Conservation (phyloP, 2,113 vertebrate species). For the Sphaerodactylus townsendi region DNA sequence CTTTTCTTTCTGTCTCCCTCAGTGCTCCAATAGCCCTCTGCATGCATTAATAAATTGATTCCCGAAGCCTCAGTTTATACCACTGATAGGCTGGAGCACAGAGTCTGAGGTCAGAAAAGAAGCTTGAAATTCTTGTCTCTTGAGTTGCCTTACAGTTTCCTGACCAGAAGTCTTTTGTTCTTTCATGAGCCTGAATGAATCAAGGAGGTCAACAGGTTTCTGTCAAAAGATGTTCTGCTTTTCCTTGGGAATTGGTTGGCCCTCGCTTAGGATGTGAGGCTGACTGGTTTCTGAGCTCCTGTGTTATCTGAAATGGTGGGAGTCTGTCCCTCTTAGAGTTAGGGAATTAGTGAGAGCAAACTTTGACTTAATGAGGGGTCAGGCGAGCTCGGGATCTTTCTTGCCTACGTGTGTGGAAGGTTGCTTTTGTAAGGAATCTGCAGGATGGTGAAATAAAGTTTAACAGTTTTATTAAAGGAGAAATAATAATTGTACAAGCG, state of each 20-base stretch:
- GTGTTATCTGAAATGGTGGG: too few relatives aligned
- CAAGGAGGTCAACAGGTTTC: not conserved
- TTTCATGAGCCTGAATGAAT: not conserved
- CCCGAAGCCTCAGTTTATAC: not conserved
- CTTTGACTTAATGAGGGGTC: too few relatives aligned
- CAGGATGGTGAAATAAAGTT: too few relatives aligned
- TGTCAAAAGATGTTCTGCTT: not conserved
- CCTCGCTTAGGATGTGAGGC: not conserved
- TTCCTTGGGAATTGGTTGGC: not conserved
- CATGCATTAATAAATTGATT: slow-evolving; percentile 4
- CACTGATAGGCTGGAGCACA: not conserved
- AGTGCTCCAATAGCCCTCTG: not conserved
- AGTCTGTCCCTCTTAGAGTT: too few relatives aligned
- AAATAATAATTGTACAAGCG: too few relatives aligned
- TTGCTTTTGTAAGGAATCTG: too few relatives aligned
- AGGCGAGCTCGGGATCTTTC: too few relatives aligned
- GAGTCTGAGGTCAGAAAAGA: not conserved
- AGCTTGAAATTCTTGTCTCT: not conserved
- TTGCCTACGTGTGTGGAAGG: too few relatives aligned
- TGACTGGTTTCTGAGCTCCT: not conserved
- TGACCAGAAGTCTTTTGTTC: not conserved
- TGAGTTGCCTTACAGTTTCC: not conserved
- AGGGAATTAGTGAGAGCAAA: too few relatives aligned
- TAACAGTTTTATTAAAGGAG: too few relatives aligned
- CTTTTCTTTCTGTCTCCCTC: not conserved